Base-by-base conservation (phyloP, 2,113 vertebrate genomes). In the Orycteropus afer region DNA sequence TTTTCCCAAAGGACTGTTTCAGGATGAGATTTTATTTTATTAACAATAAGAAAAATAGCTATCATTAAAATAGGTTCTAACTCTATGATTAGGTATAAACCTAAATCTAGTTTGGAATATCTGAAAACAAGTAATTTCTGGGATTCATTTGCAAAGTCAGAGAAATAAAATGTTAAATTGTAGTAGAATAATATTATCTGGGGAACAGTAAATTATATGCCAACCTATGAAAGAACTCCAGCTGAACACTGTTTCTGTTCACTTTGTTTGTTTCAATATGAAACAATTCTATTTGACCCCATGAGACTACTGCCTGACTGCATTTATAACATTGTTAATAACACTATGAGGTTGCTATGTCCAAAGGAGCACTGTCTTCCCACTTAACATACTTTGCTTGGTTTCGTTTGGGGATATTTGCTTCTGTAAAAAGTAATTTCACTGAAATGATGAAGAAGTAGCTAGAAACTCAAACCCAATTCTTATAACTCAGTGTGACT, bases 101-200 rank as follows among this genome's bases (percentile, higher is more conserved):
- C 71, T 55, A 63, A 93, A 29, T 85, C 20, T 42, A 69, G 14
- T 90, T 87, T 93, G 78, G 37, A 83, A 91, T 93, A 49, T 90
- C 61, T 90, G 9, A 93, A 90, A 86, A 27, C 27, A 91, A 91
- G 40, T 29, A 20, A n/a, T 34, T 57, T 13, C 5, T 78, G 42
- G 87, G 42, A 55, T 63, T 80, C 23, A 55, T 92, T 55, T 93
- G 20, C 23, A 78, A 84, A 77, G 23, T 69, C 59, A 53, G 42
- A 61, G 67, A 51, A 49, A 29, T 47, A 57, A 90, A 90, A 29
- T 87, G 17, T 69, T 92, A 45, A 78, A 17, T 81, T 96, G 11
- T 59, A 88, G 13, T 55, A 55, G 23, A 76, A 91, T 14, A 34
- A 18, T 40, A 37, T 84, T 45, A 57, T 65, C 77, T 90, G 47